Percentiles rank a stretch among this genome's conserved stretches.
phyloP scores from a whole-genome alignment of 2,888 invertebrate genomes.

The Smittia aterrima region DNA sequence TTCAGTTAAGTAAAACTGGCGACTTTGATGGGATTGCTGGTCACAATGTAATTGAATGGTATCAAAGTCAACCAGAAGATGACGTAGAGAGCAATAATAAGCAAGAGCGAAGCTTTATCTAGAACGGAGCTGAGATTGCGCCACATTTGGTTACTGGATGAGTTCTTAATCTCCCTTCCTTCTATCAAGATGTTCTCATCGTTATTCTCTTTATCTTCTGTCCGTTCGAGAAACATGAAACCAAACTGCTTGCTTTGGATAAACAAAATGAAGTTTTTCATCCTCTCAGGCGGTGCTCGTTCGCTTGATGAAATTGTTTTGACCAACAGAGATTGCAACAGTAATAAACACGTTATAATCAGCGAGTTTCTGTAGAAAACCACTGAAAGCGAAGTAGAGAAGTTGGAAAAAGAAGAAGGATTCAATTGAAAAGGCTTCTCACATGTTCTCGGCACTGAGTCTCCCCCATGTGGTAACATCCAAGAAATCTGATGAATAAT shows the following conservation, averaged over 20 bases:
- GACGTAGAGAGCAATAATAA: background rate
- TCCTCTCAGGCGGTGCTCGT: conserved; percentile 18
- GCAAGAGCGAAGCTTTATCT: background rate
- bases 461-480: conserved; percentile 24
- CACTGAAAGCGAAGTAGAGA: background rate
- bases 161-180: background rate
- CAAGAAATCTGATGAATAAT: conserved; percentile 34
- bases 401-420: background rate
- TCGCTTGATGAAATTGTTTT: background rate
- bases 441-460: conserved; percentile 11
- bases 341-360: background rate
- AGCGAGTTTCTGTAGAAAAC: conserved; percentile 27
- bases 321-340: background rate
- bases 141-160: background rate
- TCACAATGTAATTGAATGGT: background rate
- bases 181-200: background rate
- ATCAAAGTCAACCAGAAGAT: conserved; percentile 1
- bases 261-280: background rate
- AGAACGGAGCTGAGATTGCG: background rate
- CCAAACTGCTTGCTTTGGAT: background rate
- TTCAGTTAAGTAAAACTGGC: background rate
- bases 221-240: background rate
- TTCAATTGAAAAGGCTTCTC: background rate
- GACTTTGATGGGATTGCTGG: background rate
- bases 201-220: background rate